Percentiles rank a stretch among this genome's conserved stretches.
phyloP scores from a whole-genome alignment of 1,140 invertebrate genomes.

The Parapsyche elsis region DNA sequence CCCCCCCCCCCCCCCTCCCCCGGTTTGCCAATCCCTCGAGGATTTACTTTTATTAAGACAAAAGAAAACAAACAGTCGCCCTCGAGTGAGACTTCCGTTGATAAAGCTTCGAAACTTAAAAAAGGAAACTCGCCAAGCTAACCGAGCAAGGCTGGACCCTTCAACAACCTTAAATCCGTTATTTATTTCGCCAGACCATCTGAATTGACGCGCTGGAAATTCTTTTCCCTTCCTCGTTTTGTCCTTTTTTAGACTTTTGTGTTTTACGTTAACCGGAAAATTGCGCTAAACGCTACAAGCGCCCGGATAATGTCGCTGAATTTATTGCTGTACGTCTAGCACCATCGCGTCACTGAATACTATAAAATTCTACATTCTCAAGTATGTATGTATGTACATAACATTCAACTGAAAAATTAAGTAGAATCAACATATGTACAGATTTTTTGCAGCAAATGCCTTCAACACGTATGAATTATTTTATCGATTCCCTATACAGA shows the following conservation, averaged over 20 bases:
- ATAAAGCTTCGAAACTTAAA: slow-evolving; percentile 50
- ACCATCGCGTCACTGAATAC: slow-evolving; percentile 18
- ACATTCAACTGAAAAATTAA: not conserved
- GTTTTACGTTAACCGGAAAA: slow-evolving; percentile 14
- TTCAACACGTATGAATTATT: no score
- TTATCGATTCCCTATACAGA: no score
- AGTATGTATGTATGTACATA: not conserved
- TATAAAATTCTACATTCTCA: not conserved
- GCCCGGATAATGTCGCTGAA: slow-evolving; percentile 41
- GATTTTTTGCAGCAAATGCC: no score
- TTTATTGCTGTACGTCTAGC: slow-evolving; percentile 28
- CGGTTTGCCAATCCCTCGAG: slow-evolving; percentile 5
- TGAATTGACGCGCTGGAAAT: not conserved
- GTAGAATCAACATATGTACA: not conserved
- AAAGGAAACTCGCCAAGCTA: slow-evolving; percentile 43
- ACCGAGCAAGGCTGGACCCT: slow-evolving; percentile 42
- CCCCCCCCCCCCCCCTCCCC: not conserved
- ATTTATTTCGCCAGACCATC: slow-evolving; percentile 45
- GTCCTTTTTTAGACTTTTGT: not conserved
- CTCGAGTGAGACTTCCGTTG: slow-evolving; percentile 41
- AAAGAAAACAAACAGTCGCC: slow-evolving; percentile 51
- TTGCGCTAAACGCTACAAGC: slow-evolving; percentile 43
- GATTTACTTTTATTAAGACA: slow-evolving; percentile 52
- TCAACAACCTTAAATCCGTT: slow-evolving; percentile 42
- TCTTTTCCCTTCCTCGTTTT: slow-evolving; percentile 25